These are phyloP conservation scores for Haliclona indistincta DNA, from an alignment of 37 sponge, comb jelly and placozoan genomes.

Conservation along the genomic window DNA sequence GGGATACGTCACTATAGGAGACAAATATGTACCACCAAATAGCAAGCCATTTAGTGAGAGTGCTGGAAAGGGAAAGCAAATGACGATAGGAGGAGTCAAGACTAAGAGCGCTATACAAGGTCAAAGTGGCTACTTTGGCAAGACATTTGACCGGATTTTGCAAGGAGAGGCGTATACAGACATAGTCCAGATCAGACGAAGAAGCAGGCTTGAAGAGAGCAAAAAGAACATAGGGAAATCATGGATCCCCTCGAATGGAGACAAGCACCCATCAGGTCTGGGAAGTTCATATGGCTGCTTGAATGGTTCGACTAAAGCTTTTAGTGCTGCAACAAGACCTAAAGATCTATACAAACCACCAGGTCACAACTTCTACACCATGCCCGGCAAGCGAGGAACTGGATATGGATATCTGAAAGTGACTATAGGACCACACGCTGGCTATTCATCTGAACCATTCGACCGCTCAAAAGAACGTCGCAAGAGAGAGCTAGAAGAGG, in stretches of 20 bases:
- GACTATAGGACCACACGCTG: constrained; percentile 62
- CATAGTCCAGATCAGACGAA: constrained; percentile 63
- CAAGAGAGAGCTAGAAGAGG: constrained; percentile 45
- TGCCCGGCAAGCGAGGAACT: constrained; percentile 92
- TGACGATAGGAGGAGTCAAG: constrained; percentile 60
- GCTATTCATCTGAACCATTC: constrained; percentile 67
- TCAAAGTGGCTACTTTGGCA: constrained; percentile 84
- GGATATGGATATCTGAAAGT: constrained; percentile 93
- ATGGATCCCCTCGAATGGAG: constrained; percentile 62
- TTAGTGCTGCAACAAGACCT: constrained; percentile 70
- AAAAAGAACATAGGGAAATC: constrained; percentile 80
- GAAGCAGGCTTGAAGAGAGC: constrained; percentile 56
- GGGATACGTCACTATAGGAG: constrained; percentile 88
- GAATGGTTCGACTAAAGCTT: constrained; percentile 48
- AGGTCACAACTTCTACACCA: constrained; percentile 84
- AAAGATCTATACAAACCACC: constrained; percentile 61
- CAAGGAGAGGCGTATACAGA: constrained; percentile 91
- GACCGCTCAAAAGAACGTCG: constrained; percentile 61
- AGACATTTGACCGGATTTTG: constrained; percentile 56
- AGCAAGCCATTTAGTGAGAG: constrained; percentile 63
- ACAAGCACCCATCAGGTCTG: constrained; percentile 81
- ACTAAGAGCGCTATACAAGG: constrained; percentile 48
- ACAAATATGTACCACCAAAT: constrained; percentile 67
- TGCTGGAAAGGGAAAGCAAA: constrained; percentile 82
- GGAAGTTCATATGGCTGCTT: constrained; percentile 90